Evolutionary conservation across 1,140 invertebrate species (phyloP).

Genomic region (Holotrichia oblita): DNA sequence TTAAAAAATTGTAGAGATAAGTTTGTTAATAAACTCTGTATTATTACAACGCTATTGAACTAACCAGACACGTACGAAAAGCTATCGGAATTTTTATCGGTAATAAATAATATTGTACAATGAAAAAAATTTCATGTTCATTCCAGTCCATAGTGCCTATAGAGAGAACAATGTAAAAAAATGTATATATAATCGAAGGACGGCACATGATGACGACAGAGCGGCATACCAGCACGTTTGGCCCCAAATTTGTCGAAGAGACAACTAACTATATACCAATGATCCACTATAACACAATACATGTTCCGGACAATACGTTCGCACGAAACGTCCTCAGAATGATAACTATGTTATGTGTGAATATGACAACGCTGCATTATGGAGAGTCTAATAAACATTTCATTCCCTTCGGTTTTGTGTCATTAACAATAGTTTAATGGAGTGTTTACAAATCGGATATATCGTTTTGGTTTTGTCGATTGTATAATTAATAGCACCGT

Average conservation of each 20-base stretch:
- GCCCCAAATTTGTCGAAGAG: slow-evolving; percentile 11
- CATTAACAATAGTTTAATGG: not conserved
- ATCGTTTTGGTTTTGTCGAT: not conserved
- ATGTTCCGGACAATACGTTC: not conserved
- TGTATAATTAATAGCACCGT: not conserved
- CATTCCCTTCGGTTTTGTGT: not conserved
- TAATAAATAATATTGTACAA: slow-evolving; percentile 15
- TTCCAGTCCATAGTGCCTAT: not conserved
- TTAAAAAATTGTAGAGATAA: no score
- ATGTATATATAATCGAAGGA: no score
- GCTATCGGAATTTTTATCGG: slow-evolving; percentile 1
- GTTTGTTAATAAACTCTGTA: not conserved
- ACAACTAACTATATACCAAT: not conserved
- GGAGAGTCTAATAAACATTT: not conserved
- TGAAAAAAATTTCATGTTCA: not conserved
- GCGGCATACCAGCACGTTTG: not conserved
- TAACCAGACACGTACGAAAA: not conserved
- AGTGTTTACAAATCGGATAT: not conserved
- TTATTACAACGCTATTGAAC: not conserved
- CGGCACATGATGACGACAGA: not conserved
- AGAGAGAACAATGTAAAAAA: slow-evolving; percentile 3
- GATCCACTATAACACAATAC: slow-evolving; percentile 12
- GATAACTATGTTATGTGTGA: not conserved
- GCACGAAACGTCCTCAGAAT: not conserved
- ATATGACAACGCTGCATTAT: not conserved